Conservation (phyloP, 2,888 invertebrate species). For the Osmoderma eremita region DNA sequence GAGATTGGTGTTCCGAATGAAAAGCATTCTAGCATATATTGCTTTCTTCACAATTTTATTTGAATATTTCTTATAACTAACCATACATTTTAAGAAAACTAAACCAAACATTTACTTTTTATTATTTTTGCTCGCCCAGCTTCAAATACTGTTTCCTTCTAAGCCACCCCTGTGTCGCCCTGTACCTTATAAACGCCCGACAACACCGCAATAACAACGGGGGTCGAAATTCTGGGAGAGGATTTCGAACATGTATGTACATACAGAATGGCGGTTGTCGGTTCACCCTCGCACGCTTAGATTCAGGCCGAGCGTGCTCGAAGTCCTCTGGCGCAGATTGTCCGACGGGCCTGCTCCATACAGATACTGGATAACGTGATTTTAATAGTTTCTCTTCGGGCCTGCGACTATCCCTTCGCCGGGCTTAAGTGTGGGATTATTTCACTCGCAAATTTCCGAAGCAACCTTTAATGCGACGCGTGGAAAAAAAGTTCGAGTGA, state of each 20-base stretch:
- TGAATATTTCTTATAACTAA: too few relatives aligned
- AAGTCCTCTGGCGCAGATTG: constrained; percentile 59
- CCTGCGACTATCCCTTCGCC: constrained; percentile 8
- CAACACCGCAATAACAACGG: constrained; percentile 4
- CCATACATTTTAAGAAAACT: too few relatives aligned
- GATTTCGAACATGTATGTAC: constrained; percentile 17
- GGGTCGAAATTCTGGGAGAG: background rate
- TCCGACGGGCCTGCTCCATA: constrained; percentile 56
- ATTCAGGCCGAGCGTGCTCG: constrained; percentile 55
- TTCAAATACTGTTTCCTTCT: too few relatives aligned
- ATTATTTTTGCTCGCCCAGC: too few relatives aligned
- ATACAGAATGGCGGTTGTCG: background rate
- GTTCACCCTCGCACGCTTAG: constrained; percentile 10
- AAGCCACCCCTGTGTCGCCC: background rate
- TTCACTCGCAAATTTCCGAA: constrained; percentile 23
- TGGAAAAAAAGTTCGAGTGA: constrained; percentile 1
- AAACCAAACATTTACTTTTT: too few relatives aligned
- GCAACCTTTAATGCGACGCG: constrained; percentile 3
- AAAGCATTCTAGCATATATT: too few relatives aligned
- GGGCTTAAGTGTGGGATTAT: constrained; percentile 24
- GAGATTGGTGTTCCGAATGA: too few relatives aligned
- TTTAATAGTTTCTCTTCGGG: constrained; percentile 55
- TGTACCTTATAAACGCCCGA: constrained; percentile 3
- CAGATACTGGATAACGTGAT: constrained; percentile 60
- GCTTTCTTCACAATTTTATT: too few relatives aligned